These are phyloP conservation scores for Callinectes sapidus DNA, from an alignment of 2,888 invertebrate species.

Conservation along the genomic window DNA sequence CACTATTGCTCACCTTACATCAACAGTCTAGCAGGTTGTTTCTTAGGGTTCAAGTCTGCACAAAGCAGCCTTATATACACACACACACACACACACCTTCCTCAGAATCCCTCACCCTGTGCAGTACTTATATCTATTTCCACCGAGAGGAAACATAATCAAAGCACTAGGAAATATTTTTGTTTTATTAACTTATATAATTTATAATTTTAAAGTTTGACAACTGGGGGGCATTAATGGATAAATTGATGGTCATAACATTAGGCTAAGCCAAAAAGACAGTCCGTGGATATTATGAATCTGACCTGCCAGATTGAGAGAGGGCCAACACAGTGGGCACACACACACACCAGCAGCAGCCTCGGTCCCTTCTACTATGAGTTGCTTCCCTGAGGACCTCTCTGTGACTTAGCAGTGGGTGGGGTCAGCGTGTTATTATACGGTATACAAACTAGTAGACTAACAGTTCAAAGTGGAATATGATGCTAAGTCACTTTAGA, in stretches of 20 bases:
- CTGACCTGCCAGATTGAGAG: neutral
- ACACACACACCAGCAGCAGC: no score
- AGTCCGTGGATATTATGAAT: neutral
- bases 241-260: constrained; percentile 42
- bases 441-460: constrained; percentile 32
- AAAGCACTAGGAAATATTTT: constrained; percentile 47
- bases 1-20: no score
- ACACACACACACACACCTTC: neutral
- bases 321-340: neutral
- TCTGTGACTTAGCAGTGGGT: constrained; percentile 41
- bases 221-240: constrained; percentile 53
- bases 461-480: constrained; percentile 40
- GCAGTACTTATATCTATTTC: neutral
- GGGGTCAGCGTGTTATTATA: constrained; percentile 25
- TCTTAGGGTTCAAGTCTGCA: no score
- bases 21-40: no score
- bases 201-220: constrained; percentile 66
- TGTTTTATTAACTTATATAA: constrained; percentile 59
- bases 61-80: neutral
- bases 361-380: neutral
- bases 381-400: constrained; percentile 37
- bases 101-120: neutral
- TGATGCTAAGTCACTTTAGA: constrained; percentile 29
- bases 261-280: constrained; percentile 53
- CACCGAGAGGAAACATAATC: constrained; percentile 44